These are phyloP conservation scores for Anarhynchus alexandrinus DNA, from an alignment of 2,113 vertebrate genomes.

Conservation along the genomic window DNA sequence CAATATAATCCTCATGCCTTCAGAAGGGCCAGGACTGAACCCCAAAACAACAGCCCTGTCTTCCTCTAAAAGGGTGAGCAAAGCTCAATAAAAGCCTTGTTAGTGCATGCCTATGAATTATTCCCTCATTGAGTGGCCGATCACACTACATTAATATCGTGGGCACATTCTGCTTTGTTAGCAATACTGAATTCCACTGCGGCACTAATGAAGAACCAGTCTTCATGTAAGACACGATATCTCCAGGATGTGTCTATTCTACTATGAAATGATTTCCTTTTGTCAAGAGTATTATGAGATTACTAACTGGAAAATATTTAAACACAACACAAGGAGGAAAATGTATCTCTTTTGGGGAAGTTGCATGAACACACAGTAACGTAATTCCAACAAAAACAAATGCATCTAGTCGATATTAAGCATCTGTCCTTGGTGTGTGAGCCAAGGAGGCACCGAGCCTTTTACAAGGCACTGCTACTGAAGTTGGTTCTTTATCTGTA, in stretches of 20 bases:
- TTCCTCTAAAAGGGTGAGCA: conserved; percentile 39
- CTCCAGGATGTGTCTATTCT: conserved; percentile 23
- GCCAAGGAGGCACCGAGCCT: background rate
- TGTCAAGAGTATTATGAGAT: background rate
- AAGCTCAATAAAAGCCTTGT: conserved; percentile 35
- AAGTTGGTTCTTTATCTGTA: background rate
- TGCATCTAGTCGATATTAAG: background rate
- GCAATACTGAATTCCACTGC: conserved; percentile 8
- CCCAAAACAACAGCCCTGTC: conserved; percentile 58
- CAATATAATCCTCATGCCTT: conserved; percentile 46
- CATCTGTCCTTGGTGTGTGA: background rate
- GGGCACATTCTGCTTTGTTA: conserved; percentile 52
- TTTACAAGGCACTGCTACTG: background rate
- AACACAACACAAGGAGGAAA: conserved; percentile 4
- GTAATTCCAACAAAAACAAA: background rate
- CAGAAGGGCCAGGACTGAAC: conserved; percentile 41
- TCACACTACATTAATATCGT: conserved; percentile 32
- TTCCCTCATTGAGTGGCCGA: conserved; percentile 10
- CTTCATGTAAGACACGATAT: conserved; percentile 1
- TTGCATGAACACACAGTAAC: background rate
- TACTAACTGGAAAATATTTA: conserved; percentile 42
- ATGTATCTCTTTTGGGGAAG: background rate
- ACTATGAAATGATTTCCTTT: conserved; percentile 8
- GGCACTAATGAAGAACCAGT: conserved; percentile 39
- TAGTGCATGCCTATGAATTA: conserved; percentile 32